Conservation (phyloP, 2,113 vertebrate species). For the Rana temporaria region DNA sequence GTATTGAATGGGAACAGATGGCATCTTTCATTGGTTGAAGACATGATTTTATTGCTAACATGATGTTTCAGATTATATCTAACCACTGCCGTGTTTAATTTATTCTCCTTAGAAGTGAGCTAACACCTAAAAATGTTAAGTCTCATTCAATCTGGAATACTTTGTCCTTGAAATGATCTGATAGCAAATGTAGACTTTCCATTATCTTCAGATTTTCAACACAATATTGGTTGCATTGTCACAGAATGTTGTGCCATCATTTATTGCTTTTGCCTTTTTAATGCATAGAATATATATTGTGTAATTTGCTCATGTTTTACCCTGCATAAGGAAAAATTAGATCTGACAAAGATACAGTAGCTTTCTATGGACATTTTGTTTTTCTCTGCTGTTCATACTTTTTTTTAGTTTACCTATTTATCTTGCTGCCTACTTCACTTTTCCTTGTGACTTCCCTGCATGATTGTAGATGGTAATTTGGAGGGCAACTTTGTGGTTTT, state of each 20-base stretch:
- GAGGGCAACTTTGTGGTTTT: no score
- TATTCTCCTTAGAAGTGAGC: constrained; percentile 19
- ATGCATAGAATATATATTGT: not conserved
- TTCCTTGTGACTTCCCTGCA: no score
- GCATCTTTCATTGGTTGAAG: constrained; percentile 33
- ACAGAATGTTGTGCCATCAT: no score
- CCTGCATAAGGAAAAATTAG: no score
- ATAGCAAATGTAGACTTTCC: not conserved
- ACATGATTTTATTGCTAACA: constrained; percentile 29
- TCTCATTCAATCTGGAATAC: not conserved
- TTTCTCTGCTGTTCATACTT: no score
- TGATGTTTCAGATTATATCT: constrained; percentile 35
- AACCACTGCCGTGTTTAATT: constrained; percentile 23
- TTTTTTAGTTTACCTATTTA: no score
- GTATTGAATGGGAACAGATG: constrained; percentile 40
- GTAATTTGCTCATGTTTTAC: not conserved
- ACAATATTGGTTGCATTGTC: not conserved
- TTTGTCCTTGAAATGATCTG: not conserved
- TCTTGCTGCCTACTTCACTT: no score
- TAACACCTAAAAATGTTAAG: constrained; percentile 36
- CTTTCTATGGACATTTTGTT: no score
- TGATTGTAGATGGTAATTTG: no score
- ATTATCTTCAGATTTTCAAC: not conserved
- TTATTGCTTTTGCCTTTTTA: no score
- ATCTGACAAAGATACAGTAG: no score